phyloP scores from a whole-genome alignment of 2,888 invertebrate species.

The Alitta virens region DNA sequence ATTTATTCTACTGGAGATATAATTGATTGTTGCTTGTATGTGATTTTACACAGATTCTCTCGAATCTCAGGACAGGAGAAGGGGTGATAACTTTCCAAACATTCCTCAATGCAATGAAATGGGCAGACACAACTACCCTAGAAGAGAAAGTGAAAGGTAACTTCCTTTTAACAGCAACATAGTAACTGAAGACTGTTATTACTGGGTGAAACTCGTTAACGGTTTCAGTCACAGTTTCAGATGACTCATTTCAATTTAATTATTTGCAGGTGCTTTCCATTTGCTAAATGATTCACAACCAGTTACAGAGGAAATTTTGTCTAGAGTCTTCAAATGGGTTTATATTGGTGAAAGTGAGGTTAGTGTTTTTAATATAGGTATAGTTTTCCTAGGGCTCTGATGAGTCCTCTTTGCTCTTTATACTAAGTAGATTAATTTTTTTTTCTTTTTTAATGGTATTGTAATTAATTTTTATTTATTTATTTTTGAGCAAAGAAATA shows the following conservation, averaged over 20 bases:
- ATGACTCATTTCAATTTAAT: background rate
- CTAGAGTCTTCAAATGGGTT: conserved; percentile 42
- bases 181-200: background rate
- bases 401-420: too few relatives aligned
- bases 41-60: too few relatives aligned
- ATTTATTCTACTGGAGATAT: too few relatives aligned
- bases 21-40: too few relatives aligned
- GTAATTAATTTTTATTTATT: too few relatives aligned
- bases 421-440: too few relatives aligned
- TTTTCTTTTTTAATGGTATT: too few relatives aligned
- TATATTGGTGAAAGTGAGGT: conserved; percentile 46
- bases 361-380: too few relatives aligned
- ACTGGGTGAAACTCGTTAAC: too few relatives aligned
- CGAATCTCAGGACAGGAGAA: conserved; percentile 36
- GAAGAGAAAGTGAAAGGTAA: conserved; percentile 46
- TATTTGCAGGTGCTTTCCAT: conserved; percentile 39
- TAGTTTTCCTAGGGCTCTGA: too few relatives aligned
- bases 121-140: conserved; percentile 41
- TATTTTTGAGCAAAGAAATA: too few relatives aligned
- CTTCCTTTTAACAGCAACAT: background rate
- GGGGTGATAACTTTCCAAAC: conserved; percentile 47
- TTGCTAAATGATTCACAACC: conserved; percentile 46
- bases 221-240: too few relatives aligned
- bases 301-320: conserved; percentile 39
- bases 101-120: conserved; percentile 46